Base-by-base conservation (phyloP, 2,888 invertebrate species). In the Troides helena region DNA sequence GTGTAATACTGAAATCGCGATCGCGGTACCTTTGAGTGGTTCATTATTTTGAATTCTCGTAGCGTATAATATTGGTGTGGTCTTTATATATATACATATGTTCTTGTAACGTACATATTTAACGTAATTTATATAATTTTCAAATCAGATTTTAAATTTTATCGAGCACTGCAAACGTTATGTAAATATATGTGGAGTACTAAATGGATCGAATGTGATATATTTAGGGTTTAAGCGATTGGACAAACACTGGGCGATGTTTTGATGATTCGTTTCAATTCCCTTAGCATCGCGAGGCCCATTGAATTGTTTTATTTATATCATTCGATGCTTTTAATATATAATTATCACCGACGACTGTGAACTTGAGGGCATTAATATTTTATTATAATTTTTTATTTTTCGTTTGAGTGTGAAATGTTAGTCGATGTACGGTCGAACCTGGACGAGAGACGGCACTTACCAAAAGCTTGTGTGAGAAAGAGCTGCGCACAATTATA, bases 121-220 rank as follows among this genome's bases (percentile, higher is more conserved):
- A 87, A 82, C 83, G 79, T 85, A 86, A 85, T 83, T 83, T 87
- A 74, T 74, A 76, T 78, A 75, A 85, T 86, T 86, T 89, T 85
- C 82, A 78, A 87, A 85, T 84, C 82, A 88, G 82, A 88, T 86
- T 86, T 81, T 85, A 21, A 86, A 86, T 79, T 85, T 83, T 86
- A 84, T 82, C 76, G 80, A 86, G 89, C 90, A 89, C 90, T 82
- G 85, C 85, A 84, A 81, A 81, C 74, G 80, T 87, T 86, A 81
- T 88, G 89, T 90, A 88, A 83, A 90, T 89, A 30, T 30, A 88
- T 81, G 84, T 80, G 81, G 4, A 82, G 87, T 89, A 89, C 87
- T 88, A 86, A 87, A 86, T 88, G 86, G 87, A 85, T 87, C 85
- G 88, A 92, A 90, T 92, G 92, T 92, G 91, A 92, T 92, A 92